These are phyloP conservation scores for Lamellibrachia columna DNA, from an alignment of 2,888 invertebrate genomes.

Conservation along the genomic window DNA sequence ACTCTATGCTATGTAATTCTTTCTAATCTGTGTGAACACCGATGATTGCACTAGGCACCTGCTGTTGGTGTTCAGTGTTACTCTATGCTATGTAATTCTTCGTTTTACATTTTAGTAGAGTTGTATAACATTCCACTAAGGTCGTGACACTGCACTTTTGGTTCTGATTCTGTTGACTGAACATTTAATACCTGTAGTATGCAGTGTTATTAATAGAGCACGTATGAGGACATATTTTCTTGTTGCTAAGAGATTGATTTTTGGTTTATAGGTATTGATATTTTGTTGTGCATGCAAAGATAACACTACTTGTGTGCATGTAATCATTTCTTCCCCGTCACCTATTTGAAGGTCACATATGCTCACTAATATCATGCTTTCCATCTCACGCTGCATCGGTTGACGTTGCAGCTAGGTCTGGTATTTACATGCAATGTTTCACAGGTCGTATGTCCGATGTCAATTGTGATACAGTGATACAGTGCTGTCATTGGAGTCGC, in stretches of 20 bases:
- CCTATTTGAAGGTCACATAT: neutral
- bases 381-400: neutral
- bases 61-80: neutral
- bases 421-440: neutral
- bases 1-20: neutral
- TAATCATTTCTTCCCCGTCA: neutral
- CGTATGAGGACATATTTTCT: neutral
- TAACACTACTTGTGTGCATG: neutral
- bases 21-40: neutral
- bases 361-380: neutral
- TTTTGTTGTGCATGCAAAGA: neutral
- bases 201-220: neutral
- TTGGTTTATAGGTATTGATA: neutral
- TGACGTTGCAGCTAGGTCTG: neutral
- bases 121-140: constrained; percentile 7
- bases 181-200: neutral
- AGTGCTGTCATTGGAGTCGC: neutral
- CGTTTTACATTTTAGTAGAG: neutral
- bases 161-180: neutral
- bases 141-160: neutral
- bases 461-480: neutral
- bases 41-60: neutral
- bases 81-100: neutral
- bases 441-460: neutral
- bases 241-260: constrained; percentile 12